Base-by-base conservation (phyloP, 2,888 invertebrate species). In the Metacarcinus magister region DNA sequence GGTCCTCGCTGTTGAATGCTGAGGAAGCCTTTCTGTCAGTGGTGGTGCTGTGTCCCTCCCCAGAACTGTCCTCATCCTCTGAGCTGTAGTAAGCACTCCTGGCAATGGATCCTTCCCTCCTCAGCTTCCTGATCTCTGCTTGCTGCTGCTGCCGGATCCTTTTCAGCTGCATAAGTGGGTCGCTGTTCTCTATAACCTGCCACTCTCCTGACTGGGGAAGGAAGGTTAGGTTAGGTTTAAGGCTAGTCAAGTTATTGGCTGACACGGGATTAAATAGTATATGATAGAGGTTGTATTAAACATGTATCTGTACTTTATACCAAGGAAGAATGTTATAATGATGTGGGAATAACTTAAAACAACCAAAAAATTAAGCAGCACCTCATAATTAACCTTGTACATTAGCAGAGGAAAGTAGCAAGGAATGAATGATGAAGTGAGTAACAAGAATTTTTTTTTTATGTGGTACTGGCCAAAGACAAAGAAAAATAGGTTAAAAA, bases 61-160 rank as follows among this genome's bases (percentile, higher is more conserved):
- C 82, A 23, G 75, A 46, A 10, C 46, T 94, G 23, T 94, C 94
- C 32, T 95, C 95, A 1, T 95, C 95, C 39, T 89, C 96, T 43
- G 96, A 96, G 75, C 87, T 96, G 46, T 87, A 82, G 23, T 93
- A 96, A 19, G 91, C 87, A 39, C 94, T 94, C 94, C 92, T 96
- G 19, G 48, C 93, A 13, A 93, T 46, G 43, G 87, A 87, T 10
- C 93, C 92, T 48, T 87, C 67, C 28, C 44, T 60, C 82, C 92
- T 48, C 90, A 95, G 91, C 67, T 95, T 95, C 67, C 95, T 95
- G 43, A 95, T 95, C 60, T 96, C 94, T 39, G 94, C 60, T 43
- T 92, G 48, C 87, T 95, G 93, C 60, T 95, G 82, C 32, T 87
- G 48, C 44, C 95, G 39, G 48, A 95, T 95, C 67, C 91, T 90